These are phyloP conservation scores for Blennius ocellaris DNA, from an alignment of 2,113 vertebrate genomes.

Conservation along the genomic window DNA sequence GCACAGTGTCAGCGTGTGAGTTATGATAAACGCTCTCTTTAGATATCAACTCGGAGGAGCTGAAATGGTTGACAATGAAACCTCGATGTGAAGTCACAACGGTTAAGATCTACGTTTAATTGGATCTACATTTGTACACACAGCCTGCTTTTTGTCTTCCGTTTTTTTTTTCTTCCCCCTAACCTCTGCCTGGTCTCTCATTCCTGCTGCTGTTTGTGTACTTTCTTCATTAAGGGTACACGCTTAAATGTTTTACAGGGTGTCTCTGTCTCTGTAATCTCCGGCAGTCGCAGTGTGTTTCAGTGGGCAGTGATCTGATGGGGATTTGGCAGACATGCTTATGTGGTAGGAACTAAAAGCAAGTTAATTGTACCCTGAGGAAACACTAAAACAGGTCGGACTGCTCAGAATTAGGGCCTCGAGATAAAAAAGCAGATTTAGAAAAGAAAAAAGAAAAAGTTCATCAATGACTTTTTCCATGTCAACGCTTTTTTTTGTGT, in stretches of 20 bases:
- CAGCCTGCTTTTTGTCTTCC: neutral
- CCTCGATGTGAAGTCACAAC: slow-evolving; percentile 14
- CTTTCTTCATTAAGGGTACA: slow-evolving; percentile 27
- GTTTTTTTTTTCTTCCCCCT: slow-evolving; percentile 1
- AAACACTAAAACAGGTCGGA: slow-evolving; percentile 66
- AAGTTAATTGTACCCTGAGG: slow-evolving; percentile 80
- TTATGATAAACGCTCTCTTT: slow-evolving; percentile 14
- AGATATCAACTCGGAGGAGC: slow-evolving; percentile 8
- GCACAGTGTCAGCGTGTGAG: neutral
- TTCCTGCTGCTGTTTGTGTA: slow-evolving; percentile 11
- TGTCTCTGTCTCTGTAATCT: slow-evolving; percentile 43
- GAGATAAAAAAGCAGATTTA: slow-evolving; percentile 65
- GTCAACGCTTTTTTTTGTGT: slow-evolving; percentile 53
- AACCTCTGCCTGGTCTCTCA: neutral
- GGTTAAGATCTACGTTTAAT: slow-evolving; percentile 10
- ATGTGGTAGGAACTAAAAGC: slow-evolving; percentile 77
- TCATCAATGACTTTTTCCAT: slow-evolving; percentile 54
- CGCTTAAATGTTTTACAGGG: slow-evolving; percentile 32
- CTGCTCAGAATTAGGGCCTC: slow-evolving; percentile 69
- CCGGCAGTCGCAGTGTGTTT: slow-evolving; percentile 49
- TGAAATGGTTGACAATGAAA: slow-evolving; percentile 5
- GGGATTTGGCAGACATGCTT: slow-evolving; percentile 73
- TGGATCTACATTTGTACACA: neutral
- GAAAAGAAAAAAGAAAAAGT: too few relatives aligned
- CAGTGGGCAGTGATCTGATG: slow-evolving; percentile 63